Evolutionary conservation across 2,113 vertebrate genomes (phyloP).

Genomic region (Ceyx melanurus): DNA sequence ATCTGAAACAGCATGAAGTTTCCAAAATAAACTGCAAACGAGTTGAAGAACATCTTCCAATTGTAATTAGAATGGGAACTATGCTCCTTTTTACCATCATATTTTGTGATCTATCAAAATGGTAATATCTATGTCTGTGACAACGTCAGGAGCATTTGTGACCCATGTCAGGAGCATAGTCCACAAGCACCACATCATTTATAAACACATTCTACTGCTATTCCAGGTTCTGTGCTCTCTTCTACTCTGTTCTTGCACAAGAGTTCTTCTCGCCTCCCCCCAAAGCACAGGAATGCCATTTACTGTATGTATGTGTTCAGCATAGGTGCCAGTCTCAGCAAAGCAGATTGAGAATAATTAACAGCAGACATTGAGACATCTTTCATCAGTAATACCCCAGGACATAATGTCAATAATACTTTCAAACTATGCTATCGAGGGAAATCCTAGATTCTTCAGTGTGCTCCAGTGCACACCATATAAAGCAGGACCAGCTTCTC

Average conservation of each 20-base stretch:
- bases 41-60: neutral
- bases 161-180: neutral
- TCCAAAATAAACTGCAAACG: neutral
- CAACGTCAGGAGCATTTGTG: neutral
- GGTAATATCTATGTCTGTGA: neutral
- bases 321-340: conserved; percentile 18
- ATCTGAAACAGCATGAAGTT: neutral
- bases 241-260: neutral
- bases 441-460: conserved; percentile 49
- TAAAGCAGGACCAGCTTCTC: neutral
- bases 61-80: neutral
- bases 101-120: neutral
- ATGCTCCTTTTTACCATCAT: neutral
- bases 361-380: conserved; percentile 57
- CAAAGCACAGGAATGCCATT: conserved; percentile 1
- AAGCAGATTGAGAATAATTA: conserved; percentile 63
- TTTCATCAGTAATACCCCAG: conserved; percentile 58
- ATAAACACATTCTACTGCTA: neutral
- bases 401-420: conserved; percentile 58
- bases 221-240: neutral
- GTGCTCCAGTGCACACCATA: conserved; percentile 21
- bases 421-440: conserved; percentile 54
- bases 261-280: neutral
- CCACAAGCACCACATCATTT: neutral
- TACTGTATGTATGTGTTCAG: conserved; percentile 22